Percentiles rank a stretch among this genome's conserved stretches.
Conservation (phyloP, 1,140 invertebrate species). For the Papilio machaon region DNA sequence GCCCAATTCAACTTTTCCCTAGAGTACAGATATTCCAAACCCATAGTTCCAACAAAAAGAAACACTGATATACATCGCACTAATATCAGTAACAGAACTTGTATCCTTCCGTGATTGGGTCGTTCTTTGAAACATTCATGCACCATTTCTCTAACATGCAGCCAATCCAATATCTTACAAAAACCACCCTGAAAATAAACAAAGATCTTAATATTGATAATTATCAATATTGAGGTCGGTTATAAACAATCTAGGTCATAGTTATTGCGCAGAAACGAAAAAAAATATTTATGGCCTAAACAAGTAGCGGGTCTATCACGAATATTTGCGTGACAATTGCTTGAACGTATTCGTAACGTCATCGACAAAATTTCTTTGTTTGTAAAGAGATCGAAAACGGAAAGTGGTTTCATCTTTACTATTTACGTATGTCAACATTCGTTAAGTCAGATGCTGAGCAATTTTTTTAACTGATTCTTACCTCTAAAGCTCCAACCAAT, state of each 20-base stretch:
- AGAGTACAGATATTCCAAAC: constrained; percentile 85
- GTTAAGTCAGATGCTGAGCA: not conserved
- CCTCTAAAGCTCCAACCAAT: constrained; percentile 62
- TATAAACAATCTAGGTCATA: not conserved
- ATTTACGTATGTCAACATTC: not conserved
- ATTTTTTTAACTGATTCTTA: constrained; percentile 41
- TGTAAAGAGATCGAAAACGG: too few species aligned
- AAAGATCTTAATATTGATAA: constrained; percentile 6
- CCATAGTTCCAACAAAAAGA: constrained; percentile 79
- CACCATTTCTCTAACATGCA: constrained; percentile 84
- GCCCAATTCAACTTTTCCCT: constrained; percentile 86
- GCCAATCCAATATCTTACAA: constrained; percentile 81
- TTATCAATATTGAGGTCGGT: not conserved
- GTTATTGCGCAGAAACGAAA: not conserved
- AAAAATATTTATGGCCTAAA: too few species aligned
- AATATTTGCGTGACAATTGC: too few species aligned
- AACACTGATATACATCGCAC: constrained; percentile 82
- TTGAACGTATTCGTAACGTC: too few species aligned
- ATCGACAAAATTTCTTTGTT: too few species aligned
- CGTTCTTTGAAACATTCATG: constrained; percentile 83
- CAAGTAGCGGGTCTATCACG: too few species aligned
- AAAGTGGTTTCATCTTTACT: not conserved
- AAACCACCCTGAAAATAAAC: constrained; percentile 67
- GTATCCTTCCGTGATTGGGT: constrained; percentile 82
- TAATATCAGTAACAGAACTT: constrained; percentile 83